phyloP scores from a whole-genome alignment of 2,888 invertebrate genomes.

The Ochropleura leucogaster region DNA sequence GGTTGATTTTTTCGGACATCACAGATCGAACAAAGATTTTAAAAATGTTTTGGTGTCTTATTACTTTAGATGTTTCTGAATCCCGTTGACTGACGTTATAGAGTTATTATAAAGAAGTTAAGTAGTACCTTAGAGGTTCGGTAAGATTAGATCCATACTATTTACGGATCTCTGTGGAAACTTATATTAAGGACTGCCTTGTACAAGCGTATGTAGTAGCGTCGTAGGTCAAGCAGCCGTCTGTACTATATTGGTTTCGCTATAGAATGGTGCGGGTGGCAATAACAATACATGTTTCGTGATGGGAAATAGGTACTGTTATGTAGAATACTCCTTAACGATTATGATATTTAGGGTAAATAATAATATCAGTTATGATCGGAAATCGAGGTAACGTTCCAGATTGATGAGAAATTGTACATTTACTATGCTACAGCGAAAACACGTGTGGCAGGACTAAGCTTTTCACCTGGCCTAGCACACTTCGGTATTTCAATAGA shows the following conservation, averaged over 20 bases:
- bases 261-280: too few species aligned
- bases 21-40: background rate
- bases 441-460: too few species aligned
- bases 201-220: background rate
- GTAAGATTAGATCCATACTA: background rate
- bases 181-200: background rate
- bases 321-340: too few species aligned
- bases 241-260: background rate
- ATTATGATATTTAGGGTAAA: too few species aligned
- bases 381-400: too few species aligned
- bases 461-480: background rate
- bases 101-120: too few species aligned
- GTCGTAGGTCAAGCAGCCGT: background rate
- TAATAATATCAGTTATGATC: too few species aligned
- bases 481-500: background rate
- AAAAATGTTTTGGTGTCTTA: background rate
- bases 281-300: too few species aligned
- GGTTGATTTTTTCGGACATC: background rate
- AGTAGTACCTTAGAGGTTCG: background rate
- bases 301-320: too few species aligned
- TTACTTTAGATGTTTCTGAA: background rate
- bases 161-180: background rate
- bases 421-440: too few species aligned
- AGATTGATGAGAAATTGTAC: too few species aligned
- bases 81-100: background rate